These are phyloP conservation scores for Parnassius mnemosyne DNA, from an alignment of 2,888 invertebrate species.

Conservation along the genomic window DNA sequence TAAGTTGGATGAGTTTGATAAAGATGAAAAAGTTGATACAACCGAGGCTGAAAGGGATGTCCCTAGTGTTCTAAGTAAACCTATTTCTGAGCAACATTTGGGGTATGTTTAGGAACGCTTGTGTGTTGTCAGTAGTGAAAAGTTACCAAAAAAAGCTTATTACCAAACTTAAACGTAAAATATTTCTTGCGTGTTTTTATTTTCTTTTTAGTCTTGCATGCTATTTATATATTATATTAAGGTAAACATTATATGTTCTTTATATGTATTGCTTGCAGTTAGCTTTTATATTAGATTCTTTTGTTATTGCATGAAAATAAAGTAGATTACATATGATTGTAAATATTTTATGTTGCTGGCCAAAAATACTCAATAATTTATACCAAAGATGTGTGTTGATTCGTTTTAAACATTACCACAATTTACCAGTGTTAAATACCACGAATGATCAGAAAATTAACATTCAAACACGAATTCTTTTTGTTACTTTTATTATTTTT, in stretches of 20 bases:
- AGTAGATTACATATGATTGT: constrained; percentile 17
- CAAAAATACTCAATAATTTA: constrained; percentile 22
- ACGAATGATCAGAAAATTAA: constrained; percentile 46
- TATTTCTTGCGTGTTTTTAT: constrained; percentile 22
- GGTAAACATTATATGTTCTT: not conserved
- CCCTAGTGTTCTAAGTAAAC: constrained; percentile 51
- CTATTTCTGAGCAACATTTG: constrained; percentile 79
- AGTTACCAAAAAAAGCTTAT: constrained; percentile 34
- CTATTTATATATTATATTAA: not conserved
- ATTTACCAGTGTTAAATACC: constrained; percentile 63
- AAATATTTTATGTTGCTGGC: constrained; percentile 22
- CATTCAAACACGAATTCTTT: constrained; percentile 35
- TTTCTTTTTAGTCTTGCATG: constrained; percentile 18
- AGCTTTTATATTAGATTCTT: constrained; percentile 13
- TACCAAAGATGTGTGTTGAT: constrained; percentile 33
- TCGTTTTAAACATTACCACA: constrained; percentile 48
- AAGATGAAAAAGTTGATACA: constrained; percentile 47
- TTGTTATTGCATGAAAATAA: constrained; percentile 21
- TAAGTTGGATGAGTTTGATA: constrained; percentile 62
- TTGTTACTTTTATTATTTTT: constrained; percentile 19
- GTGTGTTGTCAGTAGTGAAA: constrained; percentile 24
- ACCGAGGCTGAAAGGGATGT: constrained; percentile 61
- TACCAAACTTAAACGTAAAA: constrained; percentile 12
- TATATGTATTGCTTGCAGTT: constrained; percentile 9
- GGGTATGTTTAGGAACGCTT: constrained; percentile 70